Evolutionary conservation across 2,888 invertebrate genomes (phyloP).

Genomic region (Drosophila mimica): DNA sequence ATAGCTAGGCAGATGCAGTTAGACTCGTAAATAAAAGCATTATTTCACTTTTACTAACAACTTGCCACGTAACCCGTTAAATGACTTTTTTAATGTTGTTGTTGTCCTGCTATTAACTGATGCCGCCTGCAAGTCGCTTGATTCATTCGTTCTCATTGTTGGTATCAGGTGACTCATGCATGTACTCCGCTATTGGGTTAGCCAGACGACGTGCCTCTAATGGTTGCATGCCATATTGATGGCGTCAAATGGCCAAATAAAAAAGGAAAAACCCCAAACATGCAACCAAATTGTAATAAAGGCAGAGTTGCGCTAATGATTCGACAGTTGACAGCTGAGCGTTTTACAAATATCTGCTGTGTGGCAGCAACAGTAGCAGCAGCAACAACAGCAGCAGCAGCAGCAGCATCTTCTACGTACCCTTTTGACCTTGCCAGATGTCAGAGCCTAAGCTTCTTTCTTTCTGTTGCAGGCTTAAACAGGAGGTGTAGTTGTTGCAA

Average conservation of each 20-base stretch:
- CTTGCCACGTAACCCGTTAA: conserved; percentile 2
- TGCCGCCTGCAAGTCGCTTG: conserved; percentile 28
- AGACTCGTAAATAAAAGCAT: not conserved
- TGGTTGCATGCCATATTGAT: conserved; percentile 51
- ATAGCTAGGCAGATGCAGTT: not conserved
- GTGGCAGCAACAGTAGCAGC: conserved; percentile 45
- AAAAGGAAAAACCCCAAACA: conserved; percentile 3
- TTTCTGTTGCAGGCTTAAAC: conserved; percentile 29
- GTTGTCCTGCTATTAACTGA: conserved; percentile 22
- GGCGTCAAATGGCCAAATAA: conserved; percentile 22
- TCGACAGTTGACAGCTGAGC: conserved; percentile 2
- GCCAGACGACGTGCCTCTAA: conserved; percentile 43
- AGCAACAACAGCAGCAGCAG: conserved; percentile 42
- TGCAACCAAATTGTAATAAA: conserved; percentile 23
- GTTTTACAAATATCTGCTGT: not conserved
- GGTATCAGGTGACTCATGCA: conserved; percentile 36
- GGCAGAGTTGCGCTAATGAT: conserved; percentile 48
- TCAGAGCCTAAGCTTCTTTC: conserved; percentile 52
- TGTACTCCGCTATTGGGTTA: not conserved
- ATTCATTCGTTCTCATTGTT: not conserved
- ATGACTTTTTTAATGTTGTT: not conserved
- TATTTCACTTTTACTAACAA: not conserved
- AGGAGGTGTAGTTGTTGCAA: conserved; percentile 12
- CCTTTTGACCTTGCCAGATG: conserved; percentile 70
- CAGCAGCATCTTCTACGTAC: conserved; percentile 50